Conservation (phyloP, 2,113 vertebrate genomes). For the Hippolais icterina region DNA sequence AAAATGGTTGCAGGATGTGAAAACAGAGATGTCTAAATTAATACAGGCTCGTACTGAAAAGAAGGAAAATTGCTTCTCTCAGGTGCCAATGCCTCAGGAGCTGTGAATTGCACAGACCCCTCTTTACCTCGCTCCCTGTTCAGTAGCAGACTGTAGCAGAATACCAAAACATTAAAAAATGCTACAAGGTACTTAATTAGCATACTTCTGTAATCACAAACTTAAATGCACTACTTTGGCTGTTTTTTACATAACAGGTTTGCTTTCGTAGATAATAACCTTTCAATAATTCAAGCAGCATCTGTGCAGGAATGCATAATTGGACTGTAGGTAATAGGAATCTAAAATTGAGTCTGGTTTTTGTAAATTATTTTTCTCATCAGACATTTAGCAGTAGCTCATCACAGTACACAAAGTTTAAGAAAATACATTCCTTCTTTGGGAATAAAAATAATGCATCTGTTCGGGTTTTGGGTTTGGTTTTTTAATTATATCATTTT, state of each 20-base stretch:
- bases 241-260: slow-evolving; percentile 47
- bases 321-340: slow-evolving; percentile 46
- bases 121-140: background rate
- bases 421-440: background rate
- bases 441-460: background rate
- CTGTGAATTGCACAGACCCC: background rate
- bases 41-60: background rate
- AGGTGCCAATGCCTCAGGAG: background rate
- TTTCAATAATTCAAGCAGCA: slow-evolving; percentile 60
- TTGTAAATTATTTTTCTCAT: slow-evolving; percentile 38
- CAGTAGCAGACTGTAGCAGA: slow-evolving; percentile 23
- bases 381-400: slow-evolving; percentile 1
- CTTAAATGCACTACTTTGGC: slow-evolving; percentile 51
- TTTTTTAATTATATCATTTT: background rate
- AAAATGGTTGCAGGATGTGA: background rate
- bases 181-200: slow-evolving; percentile 53
- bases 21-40: slow-evolving; percentile 19
- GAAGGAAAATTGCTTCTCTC: background rate
- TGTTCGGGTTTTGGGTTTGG: background rate
- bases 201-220: slow-evolving; percentile 59
- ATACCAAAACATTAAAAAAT: slow-evolving; percentile 33
- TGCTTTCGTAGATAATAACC: slow-evolving; percentile 55
- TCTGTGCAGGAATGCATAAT: slow-evolving; percentile 59
- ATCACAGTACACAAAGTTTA: background rate
- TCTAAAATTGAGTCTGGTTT: slow-evolving; percentile 18